Evolutionary conservation across 1,140 invertebrate species (phyloP), one percentile per base, ranked within the genome.

Genomic region (silkworm (Bombyx mori)): DNA sequence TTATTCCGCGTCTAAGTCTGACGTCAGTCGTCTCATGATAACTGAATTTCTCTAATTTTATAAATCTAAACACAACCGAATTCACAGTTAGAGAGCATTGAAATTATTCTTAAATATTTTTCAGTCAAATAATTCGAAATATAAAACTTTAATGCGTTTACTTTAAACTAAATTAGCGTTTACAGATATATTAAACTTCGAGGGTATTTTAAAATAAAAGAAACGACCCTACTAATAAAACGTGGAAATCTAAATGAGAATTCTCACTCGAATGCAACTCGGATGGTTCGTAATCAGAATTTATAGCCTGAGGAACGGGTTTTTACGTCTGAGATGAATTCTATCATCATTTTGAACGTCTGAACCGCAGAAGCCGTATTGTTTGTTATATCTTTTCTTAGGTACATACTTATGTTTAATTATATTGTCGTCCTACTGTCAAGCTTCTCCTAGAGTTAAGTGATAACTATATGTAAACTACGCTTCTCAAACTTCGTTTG

Each of bases 181-280:
- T 35, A 35, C 26, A 35, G 26, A 35, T 35, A 35, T 35, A 35
- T 35, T 35, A 35, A 35, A 35, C 26, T 35, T 35, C 26, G 26
- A 35, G 26, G 26, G 26, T 35, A 35, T 0, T 35, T 43, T 45
- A n/a, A 44, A 49, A 49, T 42, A 52, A 54, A 42, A 42, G 54
- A 43, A 55, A 58, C 47, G 22, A 44, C 22, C 45, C 43, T 52
- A 47, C 51, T 47, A 60, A 60, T 64, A 60, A 60, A 51, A 69
- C 56, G 60, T 63, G 42, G 57, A 64, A 70, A 74, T 67, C 62
- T 58, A 68, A 69, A 73, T 75, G 66, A 73, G 67, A 72, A 74
- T 75, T 75, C 69, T 63, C 65, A 68, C 60, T 72, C 56, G 65
- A 69, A 65, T 73, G 71, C 71, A 74, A 71, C 64, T 62, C 66